phyloP scores from a whole-genome alignment of 2,113 vertebrate genomes.

The Catharus bicknelli region DNA sequence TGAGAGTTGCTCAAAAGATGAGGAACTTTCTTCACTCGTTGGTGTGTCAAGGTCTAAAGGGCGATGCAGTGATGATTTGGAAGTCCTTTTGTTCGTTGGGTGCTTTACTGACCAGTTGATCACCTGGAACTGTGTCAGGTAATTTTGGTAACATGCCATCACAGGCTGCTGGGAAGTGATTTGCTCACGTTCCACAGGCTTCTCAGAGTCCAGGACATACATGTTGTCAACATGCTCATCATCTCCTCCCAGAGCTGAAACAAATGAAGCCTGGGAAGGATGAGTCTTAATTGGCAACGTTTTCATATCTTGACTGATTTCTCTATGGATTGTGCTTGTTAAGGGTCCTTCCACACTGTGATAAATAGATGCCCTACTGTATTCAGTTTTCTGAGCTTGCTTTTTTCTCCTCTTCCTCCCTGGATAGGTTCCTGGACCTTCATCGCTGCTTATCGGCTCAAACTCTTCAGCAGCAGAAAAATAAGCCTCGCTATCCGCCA shows the following conservation, averaged over 20 bases:
- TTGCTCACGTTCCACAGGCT: conserved; percentile 80
- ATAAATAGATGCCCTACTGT: conserved; percentile 92
- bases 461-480: conserved; percentile 97
- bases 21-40: conserved; percentile 91
- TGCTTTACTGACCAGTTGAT: conserved; percentile 95
- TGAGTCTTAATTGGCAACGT: conserved; percentile 85
- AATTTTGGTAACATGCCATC: conserved; percentile 93
- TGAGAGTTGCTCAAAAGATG: conserved; percentile 91
- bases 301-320: conserved; percentile 82
- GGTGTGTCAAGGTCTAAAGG: conserved; percentile 95
- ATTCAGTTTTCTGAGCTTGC: conserved; percentile 86
- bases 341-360: conserved; percentile 95
- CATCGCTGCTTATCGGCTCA: conserved; percentile 95
- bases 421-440: conserved; percentile 95
- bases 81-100: conserved; percentile 94
- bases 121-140: conserved; percentile 94
- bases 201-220: conserved; percentile 84
- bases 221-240: conserved; percentile 81
- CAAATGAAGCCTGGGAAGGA: conserved; percentile 94
- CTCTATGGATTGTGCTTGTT: conserved; percentile 80
- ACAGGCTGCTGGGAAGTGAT: conserved; percentile 88
- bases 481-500: conserved; percentile 97
- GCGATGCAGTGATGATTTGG: conserved; percentile 94
- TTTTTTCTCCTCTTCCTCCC: conserved; percentile 92
- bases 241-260: conserved; percentile 92